Conservation (phyloP, 2,113 vertebrate species). For the Hymenochirus boettgeri region DNA sequence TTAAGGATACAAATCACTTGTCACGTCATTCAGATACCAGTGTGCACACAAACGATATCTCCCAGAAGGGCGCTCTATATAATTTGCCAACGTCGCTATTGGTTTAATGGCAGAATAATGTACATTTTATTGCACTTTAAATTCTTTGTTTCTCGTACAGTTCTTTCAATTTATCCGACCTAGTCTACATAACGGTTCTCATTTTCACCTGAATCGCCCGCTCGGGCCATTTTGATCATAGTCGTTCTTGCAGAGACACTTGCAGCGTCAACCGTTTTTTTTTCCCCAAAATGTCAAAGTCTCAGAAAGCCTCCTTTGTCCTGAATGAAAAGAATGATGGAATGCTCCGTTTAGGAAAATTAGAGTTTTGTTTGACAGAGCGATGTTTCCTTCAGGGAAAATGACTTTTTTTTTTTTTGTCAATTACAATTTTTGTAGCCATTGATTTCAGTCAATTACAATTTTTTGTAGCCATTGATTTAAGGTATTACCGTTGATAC, state of each 20-base stretch:
- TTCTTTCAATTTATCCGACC: neutral
- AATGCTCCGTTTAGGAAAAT: constrained; percentile 48
- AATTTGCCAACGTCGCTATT: too few species aligned
- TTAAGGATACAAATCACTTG: too few species aligned
- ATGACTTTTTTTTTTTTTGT: constrained; percentile 47
- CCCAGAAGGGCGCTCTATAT: too few species aligned
- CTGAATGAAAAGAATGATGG: constrained; percentile 43
- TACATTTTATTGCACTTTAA: too few species aligned
- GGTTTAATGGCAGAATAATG: too few species aligned
- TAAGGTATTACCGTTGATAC: constrained; percentile 48
- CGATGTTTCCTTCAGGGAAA: constrained; percentile 37
- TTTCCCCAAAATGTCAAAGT: neutral
- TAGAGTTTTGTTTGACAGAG: constrained; percentile 34
- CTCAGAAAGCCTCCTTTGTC: constrained; percentile 23
- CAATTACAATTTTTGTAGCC: constrained; percentile 35
- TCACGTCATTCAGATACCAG: too few species aligned
- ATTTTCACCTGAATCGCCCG: constrained; percentile 13
- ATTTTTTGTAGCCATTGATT: too few species aligned
- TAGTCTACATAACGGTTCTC: neutral
- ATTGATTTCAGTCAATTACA: constrained; percentile 48
- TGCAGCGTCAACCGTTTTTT: neutral
- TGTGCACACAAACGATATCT: too few species aligned
- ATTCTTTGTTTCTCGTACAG: too few species aligned
- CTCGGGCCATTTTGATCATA: neutral
- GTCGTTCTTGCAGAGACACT: neutral